Evolutionary conservation across 1,140 invertebrate genomes (phyloP), one percentile per base, ranked within the genome.

Genomic region (Araneus ventricosus): DNA sequence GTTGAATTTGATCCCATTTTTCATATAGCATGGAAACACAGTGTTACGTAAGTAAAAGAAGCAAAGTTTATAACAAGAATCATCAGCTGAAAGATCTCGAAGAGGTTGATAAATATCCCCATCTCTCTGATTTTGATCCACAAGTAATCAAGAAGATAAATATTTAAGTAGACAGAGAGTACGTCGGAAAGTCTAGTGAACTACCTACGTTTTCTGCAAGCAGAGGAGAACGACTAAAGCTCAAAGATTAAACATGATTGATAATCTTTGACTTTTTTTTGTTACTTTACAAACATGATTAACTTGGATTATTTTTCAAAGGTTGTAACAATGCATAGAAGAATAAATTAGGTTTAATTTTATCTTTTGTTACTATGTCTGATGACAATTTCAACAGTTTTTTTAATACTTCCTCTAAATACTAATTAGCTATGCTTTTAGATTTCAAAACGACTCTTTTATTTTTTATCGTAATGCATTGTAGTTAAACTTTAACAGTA

Each of bases 91-190:
- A 14, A 67, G 2, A 27, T 3, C 27, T n/a, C 27, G 24, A 24
- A 67, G n/a, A 67, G 10, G 7, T n/a, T 67, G n/a, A 5, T 30
- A 30, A 67, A 4, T 14, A 8, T 67, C 24, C 7, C 14, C 63
- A 14, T 67, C 14, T 52, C 10, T 3, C 14, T 27, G 24, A 67
- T 67, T 67, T n/a, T n/a, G 63, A n/a, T 67, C 63, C 10, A 67
- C 8, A 67, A 67, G 27, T 67, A 67, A 67, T 3, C 27, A 8
- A 67, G 63, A n/a, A 30, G 27, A 27, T n/a, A 67, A 67, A 27
- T 67, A 67, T 67, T 67, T 67, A 67, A 67, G 63, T 67, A 63
- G 61, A 63, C 61, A 63, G 24, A n/a, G 61, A 63, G 41, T 14
- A 67, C 10, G 63, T 67, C 63, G 27, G 59, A 61, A 22, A 61